Evolutionary conservation across 2,888 invertebrate genomes (phyloP).

Genomic region (Harpalus rubripes): DNA sequence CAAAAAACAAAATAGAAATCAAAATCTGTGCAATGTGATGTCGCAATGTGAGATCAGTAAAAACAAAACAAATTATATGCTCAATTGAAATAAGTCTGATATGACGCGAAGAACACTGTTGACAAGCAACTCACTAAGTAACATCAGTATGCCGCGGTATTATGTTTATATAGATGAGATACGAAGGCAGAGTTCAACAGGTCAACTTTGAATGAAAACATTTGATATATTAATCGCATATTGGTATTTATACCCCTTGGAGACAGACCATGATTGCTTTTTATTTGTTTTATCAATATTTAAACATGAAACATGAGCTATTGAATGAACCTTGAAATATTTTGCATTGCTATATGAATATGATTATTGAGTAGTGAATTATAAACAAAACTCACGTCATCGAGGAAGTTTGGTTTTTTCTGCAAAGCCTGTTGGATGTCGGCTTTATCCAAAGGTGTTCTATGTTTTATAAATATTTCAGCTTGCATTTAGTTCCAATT

Average conservation of each 20-base stretch:
- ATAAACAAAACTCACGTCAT: slow-evolving; percentile 58
- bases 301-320: slow-evolving; percentile 33
- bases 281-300: slow-evolving; percentile 16
- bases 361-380: neutral
- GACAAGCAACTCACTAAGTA: slow-evolving; percentile 27
- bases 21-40: slow-evolving; percentile 32
- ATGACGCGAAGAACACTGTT: slow-evolving; percentile 52
- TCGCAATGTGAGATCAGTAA: slow-evolving; percentile 57
- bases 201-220: slow-evolving; percentile 54
- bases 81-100: slow-evolving; percentile 45
- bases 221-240: slow-evolving; percentile 38
- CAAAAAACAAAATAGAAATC: slow-evolving; percentile 30
- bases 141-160: neutral
- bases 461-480: slow-evolving; percentile 43
- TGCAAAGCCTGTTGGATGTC: slow-evolving; percentile 18
- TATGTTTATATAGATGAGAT: slow-evolving; percentile 41
- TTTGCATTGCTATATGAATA: slow-evolving; percentile 3
- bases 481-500: slow-evolving; percentile 48
- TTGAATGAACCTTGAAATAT: slow-evolving; percentile 51
- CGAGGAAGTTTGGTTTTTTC: slow-evolving; percentile 53
- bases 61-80: slow-evolving; percentile 61
- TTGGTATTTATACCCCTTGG: slow-evolving; percentile 53
- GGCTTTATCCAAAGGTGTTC: slow-evolving; percentile 49
- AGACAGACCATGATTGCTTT: slow-evolving; percentile 52
- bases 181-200: slow-evolving; percentile 36